These are phyloP conservation scores for Podarcis muralis DNA, from an alignment of 2,113 vertebrate genomes.

Conservation along the genomic window DNA sequence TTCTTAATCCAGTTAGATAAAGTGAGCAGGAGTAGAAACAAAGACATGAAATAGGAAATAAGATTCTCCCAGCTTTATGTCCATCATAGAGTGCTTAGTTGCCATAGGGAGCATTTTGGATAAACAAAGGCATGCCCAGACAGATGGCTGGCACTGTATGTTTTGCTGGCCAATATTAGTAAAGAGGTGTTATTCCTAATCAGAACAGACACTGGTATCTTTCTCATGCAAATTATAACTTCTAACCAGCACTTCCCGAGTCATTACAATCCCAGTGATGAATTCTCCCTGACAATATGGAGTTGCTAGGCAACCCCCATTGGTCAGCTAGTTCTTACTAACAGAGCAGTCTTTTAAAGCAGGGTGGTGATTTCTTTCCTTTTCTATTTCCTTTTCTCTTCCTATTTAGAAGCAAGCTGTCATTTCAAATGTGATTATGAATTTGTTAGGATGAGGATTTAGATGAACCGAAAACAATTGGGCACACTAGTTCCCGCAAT, in stretches of 20 bases:
- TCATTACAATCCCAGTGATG: slow-evolving; percentile 44
- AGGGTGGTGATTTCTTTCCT: slow-evolving; percentile 36
- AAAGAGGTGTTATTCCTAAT: slow-evolving; percentile 62
- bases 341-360: slow-evolving; percentile 53
- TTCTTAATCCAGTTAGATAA: background rate
- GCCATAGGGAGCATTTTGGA: slow-evolving; percentile 42
- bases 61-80: background rate
- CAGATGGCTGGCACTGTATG: slow-evolving; percentile 47
- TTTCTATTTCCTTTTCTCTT: background rate
- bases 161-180: slow-evolving; percentile 57
- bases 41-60: background rate
- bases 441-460: slow-evolving; percentile 48
- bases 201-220: slow-evolving; percentile 59
- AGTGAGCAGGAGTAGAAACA: background rate
- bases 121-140: slow-evolving; percentile 48
- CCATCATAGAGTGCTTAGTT: slow-evolving; percentile 22
- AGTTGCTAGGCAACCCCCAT: slow-evolving; percentile 71
- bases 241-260: slow-evolving; percentile 51
- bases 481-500: slow-evolving; percentile 31
- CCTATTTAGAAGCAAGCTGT: slow-evolving; percentile 44
- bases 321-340: slow-evolving; percentile 56
- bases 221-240: slow-evolving; percentile 71
- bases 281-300: slow-evolving; percentile 59
- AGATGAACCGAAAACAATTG: slow-evolving; percentile 23
- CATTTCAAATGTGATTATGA: slow-evolving; percentile 59